These are phyloP conservation scores for Druon quercuslanigerum DNA, from an alignment of 1,140 invertebrate species.

Conservation along the genomic window DNA sequence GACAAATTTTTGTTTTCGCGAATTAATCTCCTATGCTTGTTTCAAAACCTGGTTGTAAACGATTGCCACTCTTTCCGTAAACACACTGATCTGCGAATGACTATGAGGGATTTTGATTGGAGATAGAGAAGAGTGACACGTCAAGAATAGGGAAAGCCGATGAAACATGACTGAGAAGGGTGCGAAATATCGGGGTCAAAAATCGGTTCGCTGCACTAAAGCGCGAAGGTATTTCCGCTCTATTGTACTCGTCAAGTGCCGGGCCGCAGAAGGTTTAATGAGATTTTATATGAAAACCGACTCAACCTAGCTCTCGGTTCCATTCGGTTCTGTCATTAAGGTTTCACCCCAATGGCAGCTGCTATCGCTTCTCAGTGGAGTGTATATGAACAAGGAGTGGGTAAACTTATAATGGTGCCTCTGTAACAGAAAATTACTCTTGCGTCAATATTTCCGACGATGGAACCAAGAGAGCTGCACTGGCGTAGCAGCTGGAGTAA, in stretches of 20 bases:
- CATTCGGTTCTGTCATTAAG: constrained; percentile 50
- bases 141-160: constrained; percentile 26
- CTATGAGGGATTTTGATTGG: constrained; percentile 1
- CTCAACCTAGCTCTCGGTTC: constrained; percentile 37
- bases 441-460: constrained; percentile 33
- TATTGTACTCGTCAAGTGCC: constrained; percentile 25
- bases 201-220: constrained; percentile 21
- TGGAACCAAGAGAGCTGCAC: constrained; percentile 1
- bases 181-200: constrained; percentile 41
- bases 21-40: not conserved
- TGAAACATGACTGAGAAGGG: constrained; percentile 16
- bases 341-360: constrained; percentile 45
- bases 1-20: not conserved
- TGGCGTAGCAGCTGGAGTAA: not conserved
- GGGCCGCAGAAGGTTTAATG: constrained; percentile 40
- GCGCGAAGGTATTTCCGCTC: constrained; percentile 27
- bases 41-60: not conserved
- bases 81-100: not conserved
- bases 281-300: constrained; percentile 52
- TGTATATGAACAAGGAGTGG: constrained; percentile 33
- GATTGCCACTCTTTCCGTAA: not conserved
- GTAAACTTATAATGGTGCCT: constrained; percentile 43
- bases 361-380: constrained; percentile 35
- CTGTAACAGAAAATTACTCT: constrained; percentile 43
- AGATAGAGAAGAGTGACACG: constrained; percentile 11